These are phyloP conservation scores for Cinclus cinclus DNA, from an alignment of 2,113 vertebrate genomes.

Conservation along the genomic window DNA sequence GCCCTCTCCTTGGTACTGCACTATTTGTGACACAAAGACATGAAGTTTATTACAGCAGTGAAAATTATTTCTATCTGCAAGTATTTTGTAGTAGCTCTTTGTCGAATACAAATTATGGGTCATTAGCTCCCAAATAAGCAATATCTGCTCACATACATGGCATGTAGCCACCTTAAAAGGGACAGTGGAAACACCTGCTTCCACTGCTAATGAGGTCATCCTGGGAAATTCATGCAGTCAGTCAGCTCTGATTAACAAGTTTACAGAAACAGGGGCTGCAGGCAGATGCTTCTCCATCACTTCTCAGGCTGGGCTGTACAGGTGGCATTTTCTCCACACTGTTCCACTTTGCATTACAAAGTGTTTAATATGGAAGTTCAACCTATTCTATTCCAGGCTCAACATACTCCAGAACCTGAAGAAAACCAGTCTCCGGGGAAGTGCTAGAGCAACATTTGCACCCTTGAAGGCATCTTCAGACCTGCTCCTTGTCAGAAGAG, in stretches of 20 bases:
- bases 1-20: background rate
- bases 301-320: background rate
- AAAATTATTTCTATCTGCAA: background rate
- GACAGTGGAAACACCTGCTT: background rate
- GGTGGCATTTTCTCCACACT: slow-evolving; percentile 12
- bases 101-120: background rate
- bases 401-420: background rate
- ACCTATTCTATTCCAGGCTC: slow-evolving; percentile 21
- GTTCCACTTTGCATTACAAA: background rate
- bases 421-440: background rate
- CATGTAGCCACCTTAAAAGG: background rate
- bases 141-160: background rate
- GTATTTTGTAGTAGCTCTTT: background rate
- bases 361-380: slow-evolving; percentile 4
- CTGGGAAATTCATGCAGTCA: background rate
- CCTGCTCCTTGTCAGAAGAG: background rate
- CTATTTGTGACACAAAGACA: background rate
- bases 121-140: background rate
- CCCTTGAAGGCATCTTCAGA: background rate
- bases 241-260: background rate
- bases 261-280: background rate
- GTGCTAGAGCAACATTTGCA: background rate
- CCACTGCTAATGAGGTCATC: background rate
- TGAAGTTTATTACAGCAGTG: background rate
- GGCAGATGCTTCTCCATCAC: background rate